Evolutionary conservation across 2,888 invertebrate genomes (phyloP).

Genomic region (Leptinotarsa rubiginosa): DNA sequence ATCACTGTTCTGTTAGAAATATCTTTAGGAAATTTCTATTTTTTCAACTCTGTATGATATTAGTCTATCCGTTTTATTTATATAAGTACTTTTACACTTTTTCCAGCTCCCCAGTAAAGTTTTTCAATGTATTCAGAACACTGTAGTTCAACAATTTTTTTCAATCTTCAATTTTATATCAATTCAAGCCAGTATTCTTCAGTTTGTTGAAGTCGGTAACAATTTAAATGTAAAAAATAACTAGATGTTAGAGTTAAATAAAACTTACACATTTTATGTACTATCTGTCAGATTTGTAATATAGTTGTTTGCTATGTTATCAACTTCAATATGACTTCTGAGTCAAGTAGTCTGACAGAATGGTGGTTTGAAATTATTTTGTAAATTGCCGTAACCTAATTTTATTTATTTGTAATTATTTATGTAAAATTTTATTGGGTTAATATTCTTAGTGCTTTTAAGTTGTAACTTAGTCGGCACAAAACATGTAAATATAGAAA

Average conservation of each 20-base stretch:
- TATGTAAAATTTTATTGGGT: conserved; percentile 52
- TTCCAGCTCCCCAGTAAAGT: conserved; percentile 23
- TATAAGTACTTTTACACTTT: conserved; percentile 23
- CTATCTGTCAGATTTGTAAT: conserved; percentile 16
- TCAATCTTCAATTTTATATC: conserved; percentile 10
- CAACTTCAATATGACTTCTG: conserved; percentile 14
- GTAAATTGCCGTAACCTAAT: conserved; percentile 31
- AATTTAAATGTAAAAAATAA: conserved; percentile 16
- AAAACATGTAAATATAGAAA: conserved; percentile 58
- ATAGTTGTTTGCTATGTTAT: conserved; percentile 9
- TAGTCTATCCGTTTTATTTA: conserved; percentile 28
- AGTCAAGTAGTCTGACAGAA: conserved; percentile 13
- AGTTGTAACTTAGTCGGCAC: conserved; percentile 59
- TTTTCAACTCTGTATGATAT: conserved; percentile 25
- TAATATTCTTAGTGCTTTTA: conserved; percentile 55
- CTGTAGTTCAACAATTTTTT: conserved; percentile 1
- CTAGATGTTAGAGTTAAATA: conserved; percentile 17
- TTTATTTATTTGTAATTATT: conserved; percentile 56
- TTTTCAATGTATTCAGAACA: conserved; percentile 14
- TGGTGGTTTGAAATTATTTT: conserved; percentile 32
- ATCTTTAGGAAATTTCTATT: conserved; percentile 20
- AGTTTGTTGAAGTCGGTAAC: conserved; percentile 11
- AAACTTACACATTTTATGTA: conserved; percentile 16
- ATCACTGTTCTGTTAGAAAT: conserved; percentile 19
- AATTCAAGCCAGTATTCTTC: conserved; percentile 9